Conservation (phyloP, 2,888 invertebrate species). For the Eupithecia subumbrata region DNA sequence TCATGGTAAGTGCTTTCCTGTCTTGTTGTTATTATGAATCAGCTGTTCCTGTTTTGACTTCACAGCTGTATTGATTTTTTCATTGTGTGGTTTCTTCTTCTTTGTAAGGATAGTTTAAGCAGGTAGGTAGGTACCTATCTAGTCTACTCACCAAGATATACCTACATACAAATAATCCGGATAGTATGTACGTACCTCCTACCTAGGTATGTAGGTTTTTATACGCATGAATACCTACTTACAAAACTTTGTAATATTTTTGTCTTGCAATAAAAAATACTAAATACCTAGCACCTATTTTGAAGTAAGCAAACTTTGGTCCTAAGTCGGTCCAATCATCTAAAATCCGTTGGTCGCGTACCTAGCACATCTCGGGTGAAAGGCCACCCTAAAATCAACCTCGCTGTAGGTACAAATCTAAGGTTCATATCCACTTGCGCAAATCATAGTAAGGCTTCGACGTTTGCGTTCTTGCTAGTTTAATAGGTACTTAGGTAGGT, state of each 20-base stretch:
- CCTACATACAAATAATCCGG: neutral
- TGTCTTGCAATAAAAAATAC: no score
- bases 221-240: no score
- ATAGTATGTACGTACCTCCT: neutral
- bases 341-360: neutral
- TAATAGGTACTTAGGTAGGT: no score
- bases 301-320: neutral
- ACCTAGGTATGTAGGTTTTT: neutral
- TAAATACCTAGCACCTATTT: neutral
- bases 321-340: neutral
- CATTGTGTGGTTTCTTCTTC: slow-evolving; percentile 52
- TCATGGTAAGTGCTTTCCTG: slow-evolving; percentile 70
- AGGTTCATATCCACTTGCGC: neutral
- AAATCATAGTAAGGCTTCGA: no score
- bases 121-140: no score
- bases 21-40: slow-evolving; percentile 61
- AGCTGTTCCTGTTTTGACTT: slow-evolving; percentile 56
- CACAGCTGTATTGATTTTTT: slow-evolving; percentile 68
- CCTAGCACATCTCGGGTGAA: neutral
- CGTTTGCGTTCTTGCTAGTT: no score
- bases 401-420: neutral
- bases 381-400: neutral
- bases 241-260: no score
- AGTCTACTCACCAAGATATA: no score
- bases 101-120: slow-evolving; percentile 30